Conservation (phyloP, 53 echinoderm and acorn worm species). For the Temnopleurus reevesii region DNA sequence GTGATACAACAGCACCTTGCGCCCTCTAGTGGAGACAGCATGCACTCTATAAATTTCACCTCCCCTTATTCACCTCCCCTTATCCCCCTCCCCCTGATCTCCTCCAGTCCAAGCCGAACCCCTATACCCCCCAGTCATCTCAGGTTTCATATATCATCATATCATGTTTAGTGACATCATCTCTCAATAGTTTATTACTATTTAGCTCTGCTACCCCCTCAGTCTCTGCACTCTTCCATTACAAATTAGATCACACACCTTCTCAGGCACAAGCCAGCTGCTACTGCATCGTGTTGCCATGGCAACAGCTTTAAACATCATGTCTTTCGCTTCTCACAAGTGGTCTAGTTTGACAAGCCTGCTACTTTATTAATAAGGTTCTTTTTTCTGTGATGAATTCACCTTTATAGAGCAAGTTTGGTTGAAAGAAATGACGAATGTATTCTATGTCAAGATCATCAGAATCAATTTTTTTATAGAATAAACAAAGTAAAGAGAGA, state of each 20-base stretch:
- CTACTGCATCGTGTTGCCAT: not conserved
- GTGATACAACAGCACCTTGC: too few relatives aligned
- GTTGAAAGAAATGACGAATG: too few relatives aligned
- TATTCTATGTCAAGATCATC: too few relatives aligned
- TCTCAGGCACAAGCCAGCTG: not conserved
- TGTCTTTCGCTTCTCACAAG: not conserved
- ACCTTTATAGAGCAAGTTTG: not conserved
- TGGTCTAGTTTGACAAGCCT: not conserved
- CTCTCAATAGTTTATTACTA: not conserved
- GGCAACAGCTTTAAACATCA: not conserved
- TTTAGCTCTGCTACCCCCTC: not conserved
- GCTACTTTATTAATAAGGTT: not conserved
- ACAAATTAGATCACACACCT: constrained; percentile 7
- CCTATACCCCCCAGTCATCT: too few relatives aligned
- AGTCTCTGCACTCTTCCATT: constrained; percentile 1
- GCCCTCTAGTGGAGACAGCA: too few relatives aligned
- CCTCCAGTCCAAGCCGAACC: too few relatives aligned
- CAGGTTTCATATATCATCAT: too few relatives aligned
- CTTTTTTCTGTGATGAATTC: not conserved
- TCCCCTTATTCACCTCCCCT: too few relatives aligned
- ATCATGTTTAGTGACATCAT: not conserved
- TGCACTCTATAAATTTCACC: too few relatives aligned
- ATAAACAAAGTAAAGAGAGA: too few relatives aligned
- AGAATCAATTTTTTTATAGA: too few relatives aligned
- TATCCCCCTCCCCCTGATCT: too few relatives aligned